phyloP scores from a whole-genome alignment of 53 echinoderm and acorn worm species.

The Crossaster papposus region DNA sequence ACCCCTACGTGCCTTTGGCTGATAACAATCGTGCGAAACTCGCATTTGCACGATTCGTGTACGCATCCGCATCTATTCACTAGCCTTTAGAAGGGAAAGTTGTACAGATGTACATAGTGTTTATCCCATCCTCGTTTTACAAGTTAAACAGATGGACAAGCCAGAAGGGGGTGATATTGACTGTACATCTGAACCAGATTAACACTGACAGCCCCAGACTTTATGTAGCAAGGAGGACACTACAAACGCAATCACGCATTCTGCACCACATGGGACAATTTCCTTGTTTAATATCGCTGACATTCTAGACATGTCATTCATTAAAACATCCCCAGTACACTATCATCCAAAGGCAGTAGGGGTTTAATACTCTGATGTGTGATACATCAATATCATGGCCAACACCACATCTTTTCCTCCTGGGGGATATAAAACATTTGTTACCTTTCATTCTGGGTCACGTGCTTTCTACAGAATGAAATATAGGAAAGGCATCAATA shows the following conservation, averaged over 20 bases:
- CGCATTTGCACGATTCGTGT: too few relatives aligned
- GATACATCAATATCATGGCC: not conserved
- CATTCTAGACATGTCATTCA: conserved; percentile 1
- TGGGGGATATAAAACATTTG: not conserved
- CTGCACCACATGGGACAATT: conserved; percentile 34
- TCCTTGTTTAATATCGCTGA: conserved; percentile 13
- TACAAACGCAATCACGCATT: not conserved
- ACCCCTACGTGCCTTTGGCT: not conserved
- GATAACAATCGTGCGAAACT: not conserved
- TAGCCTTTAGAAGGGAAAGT: too few relatives aligned
- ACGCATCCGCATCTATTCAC: too few relatives aligned
- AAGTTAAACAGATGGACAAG: conserved; percentile 30
- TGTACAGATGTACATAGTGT: not conserved
- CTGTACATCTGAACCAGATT: conserved; percentile 16
- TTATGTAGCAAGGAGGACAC: conserved; percentile 21
- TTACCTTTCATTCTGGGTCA: not conserved
- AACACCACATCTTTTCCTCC: not conserved
- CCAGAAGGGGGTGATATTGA: not conserved
- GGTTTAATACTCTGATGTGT: not conserved
- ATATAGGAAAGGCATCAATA: not conserved
- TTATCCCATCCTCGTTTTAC: not conserved
- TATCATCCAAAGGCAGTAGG: not conserved
- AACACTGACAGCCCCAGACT: not conserved
- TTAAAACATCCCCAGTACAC: not conserved
- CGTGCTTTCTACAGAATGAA: not conserved